Base-by-base conservation (phyloP, 2,113 vertebrate genomes). In the Hylia prasina region DNA sequence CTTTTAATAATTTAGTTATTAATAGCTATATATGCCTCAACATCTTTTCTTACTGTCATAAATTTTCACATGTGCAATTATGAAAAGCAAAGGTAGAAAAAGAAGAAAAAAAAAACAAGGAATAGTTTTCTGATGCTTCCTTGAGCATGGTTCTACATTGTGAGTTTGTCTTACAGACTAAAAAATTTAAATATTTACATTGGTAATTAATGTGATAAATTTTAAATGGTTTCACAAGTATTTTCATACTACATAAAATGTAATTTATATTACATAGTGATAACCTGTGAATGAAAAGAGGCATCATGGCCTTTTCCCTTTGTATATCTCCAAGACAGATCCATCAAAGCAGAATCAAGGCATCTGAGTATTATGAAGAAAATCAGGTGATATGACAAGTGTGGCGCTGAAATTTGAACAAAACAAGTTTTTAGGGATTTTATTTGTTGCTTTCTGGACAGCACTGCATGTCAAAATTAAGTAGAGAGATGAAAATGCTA, bases 61-160 rank as follows among this genome's bases (percentile, higher is more conserved):
- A 31, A 45, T 75, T 75, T 48, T 73, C 50, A 56, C 15, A 16
- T 56, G 24, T 2, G 3, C 6, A n/a, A 3, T 25, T 80, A 4
- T 58, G 37, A 45, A 75, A 80, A 33, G 4, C 27, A 47, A 72
- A 81, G 7, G 4, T 33, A 30, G 25, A 57, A 76, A 44, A n/a
- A 51, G 60, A 9, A 0, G 3, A 27, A 31, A 53, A 69, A 39
- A 2, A 1, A 54, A 54, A 4, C 4, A 51, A 45, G 25, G 13
- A 84, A 53, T 4, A 66, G 3, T 57, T 90, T 71, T 54, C 33
- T 47, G 15, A 33, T 76, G 6, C 23, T 77, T 81, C 13, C 28
- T 60, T 82, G 35, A 61, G 53, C 15, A 14, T 45, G 7, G 2
- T 66, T 89, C 31, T 58, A 39, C 16, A 48, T 77, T 10, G 3